phyloP scores from a whole-genome alignment of 2,113 vertebrate species.

The Neoarius graeffei region DNA sequence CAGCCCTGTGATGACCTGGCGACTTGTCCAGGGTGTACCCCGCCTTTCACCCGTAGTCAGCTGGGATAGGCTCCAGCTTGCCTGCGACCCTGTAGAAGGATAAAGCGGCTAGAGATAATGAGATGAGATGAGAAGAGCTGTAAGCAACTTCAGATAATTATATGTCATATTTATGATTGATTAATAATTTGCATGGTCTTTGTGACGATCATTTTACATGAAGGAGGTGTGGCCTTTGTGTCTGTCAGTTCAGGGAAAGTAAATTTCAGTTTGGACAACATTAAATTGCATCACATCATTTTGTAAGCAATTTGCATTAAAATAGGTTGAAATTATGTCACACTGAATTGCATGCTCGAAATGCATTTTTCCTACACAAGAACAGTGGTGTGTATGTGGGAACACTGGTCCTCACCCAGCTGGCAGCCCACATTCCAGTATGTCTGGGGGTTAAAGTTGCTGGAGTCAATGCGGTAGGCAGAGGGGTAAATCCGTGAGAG shows the following conservation, averaged over 20 bases:
- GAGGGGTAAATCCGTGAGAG: constrained; percentile 95
- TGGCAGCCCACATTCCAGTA: constrained; percentile 98
- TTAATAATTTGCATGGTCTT: neutral
- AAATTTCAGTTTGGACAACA: neutral
- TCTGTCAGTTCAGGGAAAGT: neutral
- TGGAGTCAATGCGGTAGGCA: constrained; percentile 95
- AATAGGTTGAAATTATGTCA: neutral
- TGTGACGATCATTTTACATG: neutral
- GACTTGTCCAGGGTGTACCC: too few relatives aligned
- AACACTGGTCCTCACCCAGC: constrained; percentile 74
- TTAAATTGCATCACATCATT: neutral
- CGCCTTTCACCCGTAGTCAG: too few relatives aligned
- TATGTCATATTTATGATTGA: neutral
- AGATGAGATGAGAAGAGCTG: too few relatives aligned
- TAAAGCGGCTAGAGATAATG: too few relatives aligned
- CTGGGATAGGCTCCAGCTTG: too few relatives aligned
- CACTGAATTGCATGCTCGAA: neutral
- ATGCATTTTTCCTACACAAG: neutral
- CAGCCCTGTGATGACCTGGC: too few relatives aligned
- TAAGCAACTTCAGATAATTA: neutral
- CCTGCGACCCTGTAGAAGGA: too few relatives aligned
- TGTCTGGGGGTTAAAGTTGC: constrained; percentile 94
- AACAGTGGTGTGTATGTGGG: neutral
- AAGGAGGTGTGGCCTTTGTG: neutral
- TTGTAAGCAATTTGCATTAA: neutral